Conservation (phyloP, 2,113 vertebrate genomes). For the Collichthys lucidus region DNA sequence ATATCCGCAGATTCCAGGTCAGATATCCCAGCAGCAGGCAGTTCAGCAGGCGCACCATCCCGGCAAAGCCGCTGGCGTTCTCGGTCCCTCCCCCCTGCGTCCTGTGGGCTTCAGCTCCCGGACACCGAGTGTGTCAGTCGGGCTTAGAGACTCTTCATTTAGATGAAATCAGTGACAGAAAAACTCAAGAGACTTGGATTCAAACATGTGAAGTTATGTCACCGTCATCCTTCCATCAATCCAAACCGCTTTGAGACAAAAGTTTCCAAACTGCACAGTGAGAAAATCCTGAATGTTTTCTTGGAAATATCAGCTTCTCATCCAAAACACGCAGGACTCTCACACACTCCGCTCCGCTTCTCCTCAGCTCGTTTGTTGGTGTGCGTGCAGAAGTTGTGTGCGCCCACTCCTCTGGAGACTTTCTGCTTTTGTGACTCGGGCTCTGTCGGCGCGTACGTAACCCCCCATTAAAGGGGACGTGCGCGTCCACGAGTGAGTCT, state of each 20-base stretch:
- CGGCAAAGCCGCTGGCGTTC: conserved; percentile 51
- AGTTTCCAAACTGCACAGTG: neutral
- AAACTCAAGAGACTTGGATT: neutral
- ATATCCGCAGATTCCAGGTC: conserved; percentile 85
- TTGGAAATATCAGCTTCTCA: neutral
- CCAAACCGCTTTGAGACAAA: neutral
- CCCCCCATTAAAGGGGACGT: conserved; percentile 48
- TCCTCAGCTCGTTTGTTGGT: neutral
- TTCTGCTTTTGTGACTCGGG: conserved; percentile 69
- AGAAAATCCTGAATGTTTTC: conserved; percentile 13
- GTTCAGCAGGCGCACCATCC: conserved; percentile 84
- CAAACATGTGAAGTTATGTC: conserved; percentile 26
- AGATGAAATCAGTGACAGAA: neutral
- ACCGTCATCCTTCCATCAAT: conserved; percentile 54
- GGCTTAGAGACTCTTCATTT: conserved; percentile 36
- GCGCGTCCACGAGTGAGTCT: conserved; percentile 68
- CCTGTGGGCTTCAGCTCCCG: conserved; percentile 29
- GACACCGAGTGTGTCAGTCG: conserved; percentile 6
- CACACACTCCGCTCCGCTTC: neutral
- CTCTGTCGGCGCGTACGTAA: conserved; percentile 54
- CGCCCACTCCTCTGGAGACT: conserved; percentile 36
- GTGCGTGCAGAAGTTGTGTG: conserved; percentile 34
- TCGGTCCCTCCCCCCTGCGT: conserved; percentile 10
- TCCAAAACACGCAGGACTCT: neutral
- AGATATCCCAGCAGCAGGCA: conserved; percentile 88